Evolutionary conservation across 2,888 invertebrate genomes (phyloP), one percentile per base, ranked within the genome.

Genomic region (Trimorus sp.): DNA sequence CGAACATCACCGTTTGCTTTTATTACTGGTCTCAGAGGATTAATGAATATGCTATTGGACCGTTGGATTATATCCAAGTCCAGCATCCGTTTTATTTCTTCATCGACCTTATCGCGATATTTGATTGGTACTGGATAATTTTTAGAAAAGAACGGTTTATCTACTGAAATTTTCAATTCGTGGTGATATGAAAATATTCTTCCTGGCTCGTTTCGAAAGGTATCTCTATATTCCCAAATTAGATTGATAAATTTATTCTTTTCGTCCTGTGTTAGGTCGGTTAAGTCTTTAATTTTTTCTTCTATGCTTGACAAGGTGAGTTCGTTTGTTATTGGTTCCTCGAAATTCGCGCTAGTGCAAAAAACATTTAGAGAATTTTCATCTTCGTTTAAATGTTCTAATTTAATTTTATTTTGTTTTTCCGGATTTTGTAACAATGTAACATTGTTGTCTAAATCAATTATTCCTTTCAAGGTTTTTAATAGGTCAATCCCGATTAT

Each of bases 41-140:
- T 70, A 1, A 65, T 63, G n/a, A 54, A 75, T 11, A 54, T 26
- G 58, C 75, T 75, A 15, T 14, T 66, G 37, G 66, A 75, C 11
- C 45, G 15, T 8, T 66, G 65, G 16, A 69, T 77, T 14, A 77
- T 69, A 16, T 48, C 51, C n/a, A 54, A 7, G 11, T 49, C 51
- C n/a, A 79, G 11, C 71, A 79, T 66, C 9, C 38, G 14, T 36
- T 48, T 8, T 8, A 78, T 71, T 16, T 78, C 65, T 1, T 65
- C 37, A n/a, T 71, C 45, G 5, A 78, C 63, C 48, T 26, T 70
- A 11, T 66, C 54, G 4, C 66, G n/a, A 53, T 40, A 54, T 40
- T 60, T 42, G 9, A 60, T n/a, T 71, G 60, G 60, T 3, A 60
- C 38, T 7, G 60, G 60, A 45, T 60, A 60, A 11, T 15, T 60